Evolutionary conservation across 2,888 invertebrate species (phyloP).

Genomic region (Aphidius colemani): DNA sequence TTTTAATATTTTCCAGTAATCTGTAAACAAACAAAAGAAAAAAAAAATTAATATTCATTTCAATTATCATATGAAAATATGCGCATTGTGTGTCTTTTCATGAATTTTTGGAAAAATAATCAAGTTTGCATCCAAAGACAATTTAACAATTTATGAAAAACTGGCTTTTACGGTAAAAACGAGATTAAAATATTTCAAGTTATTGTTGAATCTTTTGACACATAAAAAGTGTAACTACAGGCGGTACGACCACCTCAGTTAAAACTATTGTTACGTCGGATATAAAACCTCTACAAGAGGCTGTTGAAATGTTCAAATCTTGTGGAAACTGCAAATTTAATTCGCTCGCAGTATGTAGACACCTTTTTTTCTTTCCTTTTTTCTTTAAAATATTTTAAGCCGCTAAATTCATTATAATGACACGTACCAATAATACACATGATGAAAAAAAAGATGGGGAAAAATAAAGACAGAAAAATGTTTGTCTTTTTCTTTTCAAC

Average conservation of each 20-base stretch:
- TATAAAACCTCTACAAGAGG: background rate
- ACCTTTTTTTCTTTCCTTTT: too few species aligned
- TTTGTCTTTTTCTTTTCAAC: background rate
- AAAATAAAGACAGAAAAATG: background rate
- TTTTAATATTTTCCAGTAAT: conserved; percentile 81
- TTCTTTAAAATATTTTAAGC: conserved; percentile 40
- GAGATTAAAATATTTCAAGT: conserved; percentile 23
- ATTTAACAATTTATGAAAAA: conserved; percentile 18
- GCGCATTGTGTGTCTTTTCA: too few species aligned
- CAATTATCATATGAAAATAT: too few species aligned
- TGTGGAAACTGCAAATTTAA: conserved; percentile 21
- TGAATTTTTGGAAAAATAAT: too few species aligned
- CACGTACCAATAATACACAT: conserved; percentile 42
- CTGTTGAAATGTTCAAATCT: conserved; percentile 14
- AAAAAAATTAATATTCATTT: conserved; percentile 26
- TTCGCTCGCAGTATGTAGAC: background rate
- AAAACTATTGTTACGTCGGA: conserved; percentile 7
- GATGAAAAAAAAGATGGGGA: background rate
- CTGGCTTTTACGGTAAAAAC: conserved; percentile 25
- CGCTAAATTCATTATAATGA: conserved; percentile 46
- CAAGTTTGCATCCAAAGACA: background rate
- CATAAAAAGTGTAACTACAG: conserved; percentile 1
- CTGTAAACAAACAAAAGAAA: conserved; percentile 63
- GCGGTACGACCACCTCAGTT: conserved; percentile 18
- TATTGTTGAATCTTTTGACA: conserved; percentile 7